Evolutionary conservation across 2,797 vertebrate genomes (phyloP), one percentile per base, ranked within the genome.

Genomic region (Cryptoprocta ferox): DNA sequence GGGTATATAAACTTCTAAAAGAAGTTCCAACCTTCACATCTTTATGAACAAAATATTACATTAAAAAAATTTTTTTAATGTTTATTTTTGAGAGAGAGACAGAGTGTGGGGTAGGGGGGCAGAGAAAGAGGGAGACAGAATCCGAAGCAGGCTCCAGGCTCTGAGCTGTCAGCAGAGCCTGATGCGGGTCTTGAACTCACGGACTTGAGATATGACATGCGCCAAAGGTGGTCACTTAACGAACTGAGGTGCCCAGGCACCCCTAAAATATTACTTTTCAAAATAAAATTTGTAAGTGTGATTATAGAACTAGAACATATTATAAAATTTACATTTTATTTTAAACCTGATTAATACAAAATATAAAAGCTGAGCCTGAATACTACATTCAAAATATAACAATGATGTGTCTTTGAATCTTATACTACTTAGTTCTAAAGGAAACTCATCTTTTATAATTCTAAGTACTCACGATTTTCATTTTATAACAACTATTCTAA

Each of bases 241-340:
- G 8, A 59, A 59, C 21, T 59, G 21, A 59, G 56, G 8, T 2
- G 21, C 56, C 19, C 56, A 24, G 56, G 21, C 3, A 21, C 56
- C 56, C 53, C 19, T 59, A 9, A 10, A 59, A 59, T 59, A 59
- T 3, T 24, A 24, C 21, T 76, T 86, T 91, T 89, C 76, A 42
- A 94, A 84, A 94, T 50, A 87, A 89, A 79, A 30, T 70, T 92
- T 91, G 71, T 71, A 81, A 68, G 39, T 7, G 16, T 95, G 26
- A 95, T 78, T 95, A 68, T 6, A 65, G 18, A 95, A 63, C 6
- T 92, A 37, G 4, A 73, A 83, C 4, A n/a, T 61, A 56, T 61
- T 93, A 37, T 63, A 84, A 96, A 87, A 96, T 83, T 93, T 95
- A 68, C 90, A 92, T 92, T 91, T 95, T 81, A 61, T 79, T 91